Evolutionary conservation across 2,888 invertebrate genomes (phyloP), one percentile per base, ranked within the genome.

Genomic region (Epistrophe eligans): DNA sequence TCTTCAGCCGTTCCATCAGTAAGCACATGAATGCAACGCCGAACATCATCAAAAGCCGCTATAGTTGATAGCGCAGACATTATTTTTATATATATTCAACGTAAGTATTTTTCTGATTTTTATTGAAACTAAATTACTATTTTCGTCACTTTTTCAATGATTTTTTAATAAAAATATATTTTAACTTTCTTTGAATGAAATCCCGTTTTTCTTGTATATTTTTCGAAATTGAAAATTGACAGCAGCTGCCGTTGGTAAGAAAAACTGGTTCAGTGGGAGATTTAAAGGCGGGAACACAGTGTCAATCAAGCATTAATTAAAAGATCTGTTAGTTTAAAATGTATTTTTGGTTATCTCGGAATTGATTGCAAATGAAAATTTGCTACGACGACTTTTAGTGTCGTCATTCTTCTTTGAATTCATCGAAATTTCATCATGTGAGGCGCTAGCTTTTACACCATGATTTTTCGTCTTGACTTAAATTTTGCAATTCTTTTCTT

Each of bases 41-140:
- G 95, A 89, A 96, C 93, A 92, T 96, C 96, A 91, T 96, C 96
- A 91, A 95, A 95, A 90, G 95, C 95, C 19, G 96, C 96, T 87
- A 96, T 93, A 79, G 95, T 92, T 4, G 96, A 96, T 71, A 96
- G 93, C 48, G 66, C 72, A 19, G 87, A 71, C 87, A 87, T 87
- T 19, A 38, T 35, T 66, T 13, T 17, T 4, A 10, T 17, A 32
- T 11, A 35, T 24, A 52, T 35, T 24, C 5, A 19, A 40, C 4
- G 4, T 9, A 1, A 43, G 4, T 52, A 38, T 9, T 52, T 19
- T 40, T 15, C 35, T 67, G 11, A 5, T 15, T 57, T 32, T 55
- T 35, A 9, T 40, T 13, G 0, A n/a, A 13, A 38, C 38, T 55
- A 1, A 35, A n/a, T 17, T 28, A 15, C 24, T 24, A 62, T 50